Base-by-base conservation (phyloP, 1,140 invertebrate genomes). In the Stegodyphus mimosarum region DNA sequence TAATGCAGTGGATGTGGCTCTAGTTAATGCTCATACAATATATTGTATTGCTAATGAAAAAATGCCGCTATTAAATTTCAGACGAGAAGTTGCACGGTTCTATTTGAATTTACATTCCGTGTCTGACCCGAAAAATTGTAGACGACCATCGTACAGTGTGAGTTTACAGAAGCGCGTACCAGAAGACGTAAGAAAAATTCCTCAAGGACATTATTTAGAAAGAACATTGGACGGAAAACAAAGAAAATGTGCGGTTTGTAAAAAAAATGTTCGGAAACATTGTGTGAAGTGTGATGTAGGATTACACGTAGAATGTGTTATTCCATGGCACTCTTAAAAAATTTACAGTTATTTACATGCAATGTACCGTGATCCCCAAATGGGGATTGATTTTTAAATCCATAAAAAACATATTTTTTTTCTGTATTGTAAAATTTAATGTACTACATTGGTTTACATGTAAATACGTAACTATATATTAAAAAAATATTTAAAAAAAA, bases 21-120 rank as follows among this genome's bases (percentile, higher is more conserved):
- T 73, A 73, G 71, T 73, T 73, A 73, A 73, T 73, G 71, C 71
- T 73, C 71, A 73, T 73, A 73, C 71, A 73, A 73, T 73, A 73
- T 73, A 73, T 73, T 73, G 71, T 73, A 73, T 73, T 73, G 71
- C 71, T 73, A 73, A 73, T 73, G 71, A 50, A 73, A 73, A 73
- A 73, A 73, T 73, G 71, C 71, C 71, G 50, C 71, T 73, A 73
- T 73, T 73, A 73, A 73, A 73, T 73, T 73, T 73, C 71, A 73
- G 71, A 73, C 71, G 71, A 73, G 71, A 73, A 73, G 71, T 73
- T 73, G 71, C 71, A 73, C 71, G 71, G 49, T 73, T 73, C 71
- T 73, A 73, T 73, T 73, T 73, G 71, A 73, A 73, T 73, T 73
- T 73, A 73, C 71, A 73, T 73, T 73, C 71, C 71, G 71, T 73